Evolutionary conservation across 2,113 vertebrate genomes (phyloP), one percentile per base, ranked within the genome.

Genomic region (Talpa occidentalis): DNA sequence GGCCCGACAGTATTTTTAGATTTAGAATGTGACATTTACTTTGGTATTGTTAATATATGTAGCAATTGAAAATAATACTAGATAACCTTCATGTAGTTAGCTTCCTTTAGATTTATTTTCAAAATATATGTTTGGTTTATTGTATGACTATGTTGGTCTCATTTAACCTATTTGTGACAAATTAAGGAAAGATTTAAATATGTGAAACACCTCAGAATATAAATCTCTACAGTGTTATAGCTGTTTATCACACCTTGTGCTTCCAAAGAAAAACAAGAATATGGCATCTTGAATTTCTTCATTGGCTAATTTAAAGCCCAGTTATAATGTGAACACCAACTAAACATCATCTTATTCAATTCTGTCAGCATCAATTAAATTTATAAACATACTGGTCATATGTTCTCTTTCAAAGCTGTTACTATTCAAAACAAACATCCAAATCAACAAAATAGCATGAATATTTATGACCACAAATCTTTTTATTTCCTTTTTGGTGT

Each of bases 131-230:
- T 80, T 94, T 77, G 5, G 62, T 32, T 83, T 87, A 91, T 89
- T 81, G 64, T 28, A 10, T 89, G 22, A 90, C 69, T 81, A 78
- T 78, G 74, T 24, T 37, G 1, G 40, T 93, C 52, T 30, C 37
- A 70, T 62, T 95, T 84, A 70, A 92, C 37, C 10, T 5, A 84
- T 19, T 30, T 84, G 28, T 91, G 73, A 82, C 37, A 73, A 83
- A 70, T 73, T 81, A 85, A 96, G 86, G n/a, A 66, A 59, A 77
- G 42, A 84, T 96, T 92, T 85, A 60, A 85, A 47, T 81, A 90
- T 15, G 47, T 74, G 37, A 37, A 69, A 96, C 81, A 80, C 26
- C 40, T 81, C 24, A 83, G 69, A 87, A 78, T 40, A 67, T 42
- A 90, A 82, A 80, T 42, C 14, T 88, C 54, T 87, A n/a, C 54